Base-by-base conservation (phyloP, 2,797 vertebrate genomes). In the Epinephelus malabaricus region DNA sequence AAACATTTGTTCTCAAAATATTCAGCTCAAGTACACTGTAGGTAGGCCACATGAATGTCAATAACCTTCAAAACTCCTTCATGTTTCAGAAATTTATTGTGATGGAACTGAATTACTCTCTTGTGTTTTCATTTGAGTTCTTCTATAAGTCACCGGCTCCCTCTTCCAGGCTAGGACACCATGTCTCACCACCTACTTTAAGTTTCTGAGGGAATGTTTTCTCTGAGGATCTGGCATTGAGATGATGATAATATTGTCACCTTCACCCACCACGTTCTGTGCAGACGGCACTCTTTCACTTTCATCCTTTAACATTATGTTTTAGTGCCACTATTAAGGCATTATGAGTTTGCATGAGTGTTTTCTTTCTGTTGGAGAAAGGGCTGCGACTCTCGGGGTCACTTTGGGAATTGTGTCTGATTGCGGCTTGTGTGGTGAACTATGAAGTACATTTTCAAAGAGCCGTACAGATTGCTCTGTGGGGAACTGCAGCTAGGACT, bases 1-100 rank as follows among this genome's bases (percentile, higher is more conserved):
- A 95, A 95, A 95, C 92, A 95, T 95, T 94, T 92, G 83, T 91
- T 92, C 89, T 89, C 72, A 87, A 94, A 93, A 93, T 92, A 93
- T 93, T 92, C 89, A 47, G 77, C 86, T 84, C 55, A 78, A 88
- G 88, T 79, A 59, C 72, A 62, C 40, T 49, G 81, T 54, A 85
- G 86, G 83, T 85, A 73, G 83, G 72, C 86, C 88, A 83, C 83
- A 78, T 43, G 86, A 84, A 92, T 90, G 90, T 85, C 87, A 93
- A 88, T 92, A 88, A 87, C 92, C 87, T 94, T 86, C 85, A 89
- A 72, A 85, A 61, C 80, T 85, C 81, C 79, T 87, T 79, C 17
- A 23, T 62, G 53, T 84, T 74, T 58, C 50, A 76, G 50, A 71
- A 65, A 5, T 87, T 86, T 85, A 72, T 81, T 83, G 62, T 67